Conservation (phyloP, 2,113 vertebrate genomes). For the Sterna hirundo region DNA sequence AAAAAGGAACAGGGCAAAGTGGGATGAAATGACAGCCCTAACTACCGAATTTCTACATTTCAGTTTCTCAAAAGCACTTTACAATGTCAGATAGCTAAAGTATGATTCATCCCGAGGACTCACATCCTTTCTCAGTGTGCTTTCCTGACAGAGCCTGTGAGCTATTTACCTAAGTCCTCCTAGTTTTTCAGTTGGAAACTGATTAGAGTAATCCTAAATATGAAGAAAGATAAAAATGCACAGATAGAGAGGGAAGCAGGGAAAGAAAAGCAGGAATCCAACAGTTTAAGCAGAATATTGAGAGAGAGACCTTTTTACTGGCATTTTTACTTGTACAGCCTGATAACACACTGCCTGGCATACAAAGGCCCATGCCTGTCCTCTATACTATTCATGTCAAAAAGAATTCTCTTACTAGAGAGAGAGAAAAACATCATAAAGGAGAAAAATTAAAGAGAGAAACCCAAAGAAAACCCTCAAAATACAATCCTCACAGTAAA, state of each 20-base stretch:
- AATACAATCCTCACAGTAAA: neutral
- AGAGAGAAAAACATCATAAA: neutral
- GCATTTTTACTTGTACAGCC: neutral
- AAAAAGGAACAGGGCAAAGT: neutral
- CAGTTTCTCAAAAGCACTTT: neutral
- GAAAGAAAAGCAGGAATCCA: neutral
- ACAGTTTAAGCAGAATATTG: neutral
- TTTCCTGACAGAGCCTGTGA: neutral
- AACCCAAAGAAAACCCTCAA: neutral
- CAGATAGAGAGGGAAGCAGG: neutral
- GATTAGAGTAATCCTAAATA: neutral
- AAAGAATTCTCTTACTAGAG: neutral
- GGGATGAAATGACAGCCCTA: neutral
- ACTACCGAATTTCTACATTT: neutral
- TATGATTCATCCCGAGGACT: conserved; percentile 33
- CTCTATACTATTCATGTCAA: neutral
- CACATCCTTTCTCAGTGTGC: neutral
- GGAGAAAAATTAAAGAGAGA: neutral
- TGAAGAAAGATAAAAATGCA: neutral
- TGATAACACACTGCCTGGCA: neutral
- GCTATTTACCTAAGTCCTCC: neutral
- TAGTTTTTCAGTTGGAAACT: neutral
- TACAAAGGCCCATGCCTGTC: neutral
- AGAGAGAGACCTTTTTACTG: neutral
- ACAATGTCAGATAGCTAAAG: neutral